Conservation (phyloP, 2,797 vertebrate species). For the Hoplostethus atlanticus region DNA sequence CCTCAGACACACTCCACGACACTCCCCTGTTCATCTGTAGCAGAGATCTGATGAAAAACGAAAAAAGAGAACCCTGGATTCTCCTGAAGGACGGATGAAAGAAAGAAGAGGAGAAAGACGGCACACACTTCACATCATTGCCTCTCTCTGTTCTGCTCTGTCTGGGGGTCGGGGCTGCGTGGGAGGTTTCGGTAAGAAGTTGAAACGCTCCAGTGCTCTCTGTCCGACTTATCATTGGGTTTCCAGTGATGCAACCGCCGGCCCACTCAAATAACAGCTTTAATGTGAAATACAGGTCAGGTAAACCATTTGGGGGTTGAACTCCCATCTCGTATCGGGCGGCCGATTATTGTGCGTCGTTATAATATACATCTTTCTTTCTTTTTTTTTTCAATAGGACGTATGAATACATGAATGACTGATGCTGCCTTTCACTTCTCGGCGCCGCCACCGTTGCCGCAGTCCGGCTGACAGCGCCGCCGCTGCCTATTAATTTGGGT, state of each 20-base stretch:
- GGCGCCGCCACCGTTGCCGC: conserved; percentile 14
- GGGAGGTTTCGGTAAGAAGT: conserved; percentile 54
- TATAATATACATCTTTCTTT: neutral
- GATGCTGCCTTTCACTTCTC: conserved; percentile 32
- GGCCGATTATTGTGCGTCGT: conserved; percentile 12
- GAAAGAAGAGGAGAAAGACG: conserved; percentile 31
- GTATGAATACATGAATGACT: conserved; percentile 49
- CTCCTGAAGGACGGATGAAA: conserved; percentile 50
- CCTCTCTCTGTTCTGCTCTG: conserved; percentile 33
- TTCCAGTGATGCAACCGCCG: conserved; percentile 53
- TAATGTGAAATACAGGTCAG: conserved; percentile 40
- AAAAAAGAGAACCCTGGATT: conserved; percentile 52
- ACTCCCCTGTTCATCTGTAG: conserved; percentile 56
- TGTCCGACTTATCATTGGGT: conserved; percentile 47
- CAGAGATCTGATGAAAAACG: conserved; percentile 43
- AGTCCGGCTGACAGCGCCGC: conserved; percentile 23
- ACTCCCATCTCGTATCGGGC: conserved; percentile 17
- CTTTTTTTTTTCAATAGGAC: neutral
- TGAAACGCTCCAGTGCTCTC: conserved; percentile 34
- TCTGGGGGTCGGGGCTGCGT: conserved; percentile 21
- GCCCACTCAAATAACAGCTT: conserved; percentile 42
- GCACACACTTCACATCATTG: conserved; percentile 28
- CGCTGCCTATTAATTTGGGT: conserved; percentile 46
- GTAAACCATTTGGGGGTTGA: conserved; percentile 34
- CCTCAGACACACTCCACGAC: conserved; percentile 58